Conservation (phyloP, 1,140 invertebrate species). For the Trichogramma pretiosum region DNA sequence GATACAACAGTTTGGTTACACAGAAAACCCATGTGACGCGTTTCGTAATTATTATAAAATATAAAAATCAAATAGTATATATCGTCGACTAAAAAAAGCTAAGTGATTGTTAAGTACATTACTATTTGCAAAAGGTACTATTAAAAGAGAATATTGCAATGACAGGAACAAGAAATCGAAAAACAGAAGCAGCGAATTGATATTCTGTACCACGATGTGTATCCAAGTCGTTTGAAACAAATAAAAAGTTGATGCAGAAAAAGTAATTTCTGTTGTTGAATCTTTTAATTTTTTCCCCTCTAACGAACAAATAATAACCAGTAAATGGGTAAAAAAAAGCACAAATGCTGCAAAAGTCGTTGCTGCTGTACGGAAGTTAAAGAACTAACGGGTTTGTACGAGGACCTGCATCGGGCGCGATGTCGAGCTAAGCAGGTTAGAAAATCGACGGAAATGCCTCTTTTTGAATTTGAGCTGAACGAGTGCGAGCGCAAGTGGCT, state of each 20-base stretch:
- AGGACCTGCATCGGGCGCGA: background rate
- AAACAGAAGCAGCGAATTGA: slow-evolving; percentile 23
- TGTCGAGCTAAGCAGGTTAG: background rate
- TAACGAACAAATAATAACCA: too few relatives aligned
- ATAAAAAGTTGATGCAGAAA: slow-evolving; percentile 40
- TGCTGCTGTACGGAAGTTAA: background rate
- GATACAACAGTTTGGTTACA: too few relatives aligned
- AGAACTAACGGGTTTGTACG: background rate
- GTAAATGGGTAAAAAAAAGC: too few relatives aligned
- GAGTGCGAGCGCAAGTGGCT: background rate
- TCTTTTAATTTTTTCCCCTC: background rate
- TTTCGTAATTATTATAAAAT: too few relatives aligned
- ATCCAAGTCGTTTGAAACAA: slow-evolving; percentile 38
- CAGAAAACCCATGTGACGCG: too few relatives aligned
- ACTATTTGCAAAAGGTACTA: too few relatives aligned
- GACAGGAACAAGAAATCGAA: too few relatives aligned
- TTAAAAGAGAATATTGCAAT: too few relatives aligned
- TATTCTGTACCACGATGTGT: slow-evolving; percentile 38
- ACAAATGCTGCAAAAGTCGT: background rate
- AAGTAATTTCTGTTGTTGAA: slow-evolving; percentile 2
- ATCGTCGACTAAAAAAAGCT: too few relatives aligned
- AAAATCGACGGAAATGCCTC: background rate
- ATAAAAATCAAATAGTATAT: too few relatives aligned
- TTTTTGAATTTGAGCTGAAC: too few relatives aligned
- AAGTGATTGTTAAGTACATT: too few relatives aligned